Evolutionary conservation across 2,797 vertebrate genomes (phyloP).

Genomic region (Sorex maritimensis): DNA sequence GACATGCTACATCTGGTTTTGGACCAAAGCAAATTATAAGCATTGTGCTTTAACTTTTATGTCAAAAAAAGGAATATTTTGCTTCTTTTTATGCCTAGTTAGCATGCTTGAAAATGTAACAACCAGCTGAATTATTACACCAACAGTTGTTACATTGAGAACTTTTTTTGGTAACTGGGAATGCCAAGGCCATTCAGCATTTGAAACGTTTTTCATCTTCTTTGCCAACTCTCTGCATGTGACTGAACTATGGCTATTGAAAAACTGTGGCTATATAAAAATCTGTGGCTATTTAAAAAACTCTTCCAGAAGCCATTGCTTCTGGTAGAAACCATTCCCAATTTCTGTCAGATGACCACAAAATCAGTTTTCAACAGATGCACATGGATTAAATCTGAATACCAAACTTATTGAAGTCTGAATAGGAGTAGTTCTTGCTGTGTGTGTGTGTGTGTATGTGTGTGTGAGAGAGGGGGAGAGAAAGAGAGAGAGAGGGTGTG

Average conservation of each 20-base stretch:
- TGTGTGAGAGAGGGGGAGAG: too few species aligned
- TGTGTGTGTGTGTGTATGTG: too few species aligned
- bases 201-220: slow-evolving; percentile 68
- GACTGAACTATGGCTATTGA: neutral
- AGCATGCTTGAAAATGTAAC: slow-evolving; percentile 13
- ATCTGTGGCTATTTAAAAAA: neutral
- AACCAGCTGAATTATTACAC: slow-evolving; percentile 72
- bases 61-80: slow-evolving; percentile 28
- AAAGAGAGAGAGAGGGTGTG: too few species aligned
- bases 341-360: too few species aligned
- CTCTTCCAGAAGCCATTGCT: slow-evolving; percentile 28
- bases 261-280: neutral
- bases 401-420: too few species aligned
- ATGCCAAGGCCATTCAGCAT: slow-evolving; percentile 66
- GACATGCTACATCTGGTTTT: neutral
- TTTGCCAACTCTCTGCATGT: slow-evolving; percentile 57
- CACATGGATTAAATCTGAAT: too few species aligned
- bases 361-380: too few species aligned
- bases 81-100: slow-evolving; percentile 65
- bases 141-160: slow-evolving; percentile 57
- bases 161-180: slow-evolving; percentile 52
- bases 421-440: too few species aligned
- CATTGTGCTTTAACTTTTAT: slow-evolving; percentile 38
- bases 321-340: neutral
- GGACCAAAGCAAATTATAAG: neutral